phyloP scores from a whole-genome alignment of 2,888 invertebrate genomes.

The Thera obeliscata region DNA sequence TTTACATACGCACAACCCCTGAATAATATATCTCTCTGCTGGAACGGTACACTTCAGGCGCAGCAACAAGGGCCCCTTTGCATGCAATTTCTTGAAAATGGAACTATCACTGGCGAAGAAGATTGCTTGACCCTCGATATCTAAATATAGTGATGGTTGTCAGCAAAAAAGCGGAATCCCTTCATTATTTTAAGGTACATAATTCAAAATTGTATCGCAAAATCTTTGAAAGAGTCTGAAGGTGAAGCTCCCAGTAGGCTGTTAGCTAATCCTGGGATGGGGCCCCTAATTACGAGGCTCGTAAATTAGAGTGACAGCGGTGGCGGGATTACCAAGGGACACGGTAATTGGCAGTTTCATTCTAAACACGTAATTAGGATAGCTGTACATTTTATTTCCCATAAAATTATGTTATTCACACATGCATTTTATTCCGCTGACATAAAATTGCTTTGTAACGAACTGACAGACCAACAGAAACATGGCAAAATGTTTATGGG shows the following conservation, averaged over 20 bases:
- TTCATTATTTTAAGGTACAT: too few species aligned
- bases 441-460: background rate
- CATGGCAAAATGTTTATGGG: background rate
- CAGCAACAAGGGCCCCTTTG: slow-evolving; percentile 88
- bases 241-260: slow-evolving; percentile 11
- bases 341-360: slow-evolving; percentile 52
- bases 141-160: too few species aligned
- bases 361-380: slow-evolving; percentile 52
- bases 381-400: slow-evolving; percentile 29
- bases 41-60: slow-evolving; percentile 89
- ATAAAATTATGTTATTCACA: background rate
- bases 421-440: background rate
- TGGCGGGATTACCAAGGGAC: slow-evolving; percentile 37
- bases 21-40: slow-evolving; percentile 88
- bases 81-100: slow-evolving; percentile 88
- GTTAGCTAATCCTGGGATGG: slow-evolving; percentile 19
- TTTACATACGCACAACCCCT: slow-evolving; percentile 89
- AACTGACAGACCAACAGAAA: background rate
- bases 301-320: slow-evolving; percentile 46
- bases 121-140: slow-evolving; percentile 93
- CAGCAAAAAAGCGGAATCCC: too few species aligned
- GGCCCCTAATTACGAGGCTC: slow-evolving; percentile 31
- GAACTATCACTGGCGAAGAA: slow-evolving; percentile 88
- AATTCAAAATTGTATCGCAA: background rate
- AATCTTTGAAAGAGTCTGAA: background rate